A percentile compares a stretch with the other conserved stretches of the same genome.
phyloP scores from a whole-genome alignment of 2,113 vertebrate species.

The Bubo scandiacus region DNA sequence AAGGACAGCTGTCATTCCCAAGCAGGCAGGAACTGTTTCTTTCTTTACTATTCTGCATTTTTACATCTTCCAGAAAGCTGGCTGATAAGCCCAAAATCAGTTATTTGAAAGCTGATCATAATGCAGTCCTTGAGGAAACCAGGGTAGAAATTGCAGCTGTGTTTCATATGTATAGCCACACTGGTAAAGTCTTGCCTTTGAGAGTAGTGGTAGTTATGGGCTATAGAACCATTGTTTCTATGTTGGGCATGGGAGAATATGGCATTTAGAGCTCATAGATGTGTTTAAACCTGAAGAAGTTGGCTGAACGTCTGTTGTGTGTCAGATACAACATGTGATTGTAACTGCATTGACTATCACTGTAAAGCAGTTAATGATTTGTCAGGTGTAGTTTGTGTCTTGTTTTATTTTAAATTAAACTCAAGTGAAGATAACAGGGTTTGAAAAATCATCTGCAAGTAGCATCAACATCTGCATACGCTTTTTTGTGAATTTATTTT shows the following conservation, averaged over 20 bases:
- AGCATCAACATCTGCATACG: neutral
- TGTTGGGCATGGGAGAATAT: neutral
- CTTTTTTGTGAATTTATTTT: neutral
- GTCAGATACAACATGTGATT: neutral
- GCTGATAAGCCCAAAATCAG: neutral
- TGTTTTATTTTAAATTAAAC: neutral
- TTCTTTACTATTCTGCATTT: neutral
- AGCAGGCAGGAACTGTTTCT: neutral
- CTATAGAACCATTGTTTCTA: neutral
- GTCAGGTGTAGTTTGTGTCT: neutral
- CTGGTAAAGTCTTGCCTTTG: neutral
- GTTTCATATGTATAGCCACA: rapidly evolving
- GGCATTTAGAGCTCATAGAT: neutral
- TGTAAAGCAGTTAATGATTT: neutral
- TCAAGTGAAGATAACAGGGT: neutral
- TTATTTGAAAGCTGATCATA: neutral
- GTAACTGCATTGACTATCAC: neutral
- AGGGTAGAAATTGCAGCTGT: neutral
- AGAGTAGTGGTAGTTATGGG: neutral
- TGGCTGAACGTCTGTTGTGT: neutral
- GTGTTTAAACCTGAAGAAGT: neutral
- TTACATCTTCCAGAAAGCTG: neutral
- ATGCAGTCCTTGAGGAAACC: neutral
- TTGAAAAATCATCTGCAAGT: neutral
- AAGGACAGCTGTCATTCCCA: neutral